Evolutionary conservation across 2,797 vertebrate species (phyloP), one percentile per base, ranked within the genome.

Genomic region (Ibycter americanus): DNA sequence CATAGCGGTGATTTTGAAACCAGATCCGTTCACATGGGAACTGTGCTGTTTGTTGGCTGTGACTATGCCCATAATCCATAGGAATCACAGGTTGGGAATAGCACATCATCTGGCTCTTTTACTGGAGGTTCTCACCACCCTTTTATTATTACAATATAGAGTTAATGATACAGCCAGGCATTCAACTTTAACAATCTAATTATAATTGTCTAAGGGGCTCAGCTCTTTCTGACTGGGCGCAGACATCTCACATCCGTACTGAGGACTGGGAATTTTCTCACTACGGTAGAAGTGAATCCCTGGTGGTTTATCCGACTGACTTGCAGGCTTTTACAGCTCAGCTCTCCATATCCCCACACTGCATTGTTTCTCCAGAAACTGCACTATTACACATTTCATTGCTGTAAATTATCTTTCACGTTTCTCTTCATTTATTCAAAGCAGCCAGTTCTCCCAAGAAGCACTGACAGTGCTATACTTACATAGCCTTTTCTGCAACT

Each of bases 91-190:
- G 36, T 1, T 94, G 49, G 62, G 89, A 92, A 81, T 12, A 95
- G 67, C 47, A 91, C 83, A 36, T 65, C 54, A 42, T 95, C 88
- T 80, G 54, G 81, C 49, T 63, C 55, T 94, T 77, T 90, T 76
- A 90, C 82, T 96, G 61, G 52, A 89, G 40, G 40, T 52, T 90
- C 86, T 90, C 65, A 67, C 71, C 81, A 21, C 34, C 1, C 54
- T 93, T 96, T 94, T 93, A 90, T 78, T 94, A 65, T 74, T 89
- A 80, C 83, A 91, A 49, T 58, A 96, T 91, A 83, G 93, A 92
- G 34, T 77, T 85, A 85, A 92, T 46, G 23, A 95, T 40, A 67
- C 21, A 70, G 40, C 55, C 92, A 91, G 72, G 55, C 85, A 89
- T 83, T 74, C 70, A 83, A 78, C 51, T 77, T 79, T 65, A 87